phyloP scores from a whole-genome alignment of 2,113 vertebrate genomes.

The Gasterosteus nipponicus region DNA sequence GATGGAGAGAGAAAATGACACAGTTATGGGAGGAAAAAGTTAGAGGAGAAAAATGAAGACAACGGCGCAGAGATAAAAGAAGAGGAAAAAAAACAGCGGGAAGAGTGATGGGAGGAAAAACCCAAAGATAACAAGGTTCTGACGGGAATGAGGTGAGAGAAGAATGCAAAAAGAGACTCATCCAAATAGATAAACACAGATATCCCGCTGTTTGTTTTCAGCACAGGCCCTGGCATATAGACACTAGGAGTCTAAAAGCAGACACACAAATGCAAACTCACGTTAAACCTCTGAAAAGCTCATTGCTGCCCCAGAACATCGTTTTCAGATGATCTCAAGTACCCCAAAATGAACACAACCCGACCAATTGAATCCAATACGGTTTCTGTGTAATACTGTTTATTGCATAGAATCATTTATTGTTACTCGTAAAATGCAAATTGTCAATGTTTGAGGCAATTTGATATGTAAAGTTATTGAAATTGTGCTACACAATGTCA shows the following conservation, averaged over 20 bases:
- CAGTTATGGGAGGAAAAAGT: conserved; percentile 29
- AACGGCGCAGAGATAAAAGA: conserved; percentile 48
- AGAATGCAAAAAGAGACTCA: conserved; percentile 48
- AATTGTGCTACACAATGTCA: not conserved
- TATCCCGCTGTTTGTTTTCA: conserved; percentile 58
- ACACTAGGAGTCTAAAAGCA: conserved; percentile 5
- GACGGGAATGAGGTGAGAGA: conserved; percentile 49
- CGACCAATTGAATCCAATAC: not conserved
- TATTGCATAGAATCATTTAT: not conserved
- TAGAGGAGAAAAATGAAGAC: conserved; percentile 47
- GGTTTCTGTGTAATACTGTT: not conserved
- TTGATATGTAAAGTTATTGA: not conserved
- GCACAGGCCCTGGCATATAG: conserved; percentile 10
- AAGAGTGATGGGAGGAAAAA: conserved; percentile 45
- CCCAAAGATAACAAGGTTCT: conserved; percentile 50
- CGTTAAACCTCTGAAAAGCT: not conserved
- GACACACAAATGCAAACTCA: conserved; percentile 2
- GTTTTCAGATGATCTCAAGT: not conserved
- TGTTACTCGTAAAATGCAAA: not conserved
- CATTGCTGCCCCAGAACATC: not conserved
- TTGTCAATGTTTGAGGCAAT: not conserved
- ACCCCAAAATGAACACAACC: not conserved
- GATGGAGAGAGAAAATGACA: conserved; percentile 60
- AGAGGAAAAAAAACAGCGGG: conserved; percentile 38
- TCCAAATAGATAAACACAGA: conserved; percentile 56